phyloP scores from a whole-genome alignment of 2,888 invertebrate genomes.

The Drosophila peninsularis region DNA sequence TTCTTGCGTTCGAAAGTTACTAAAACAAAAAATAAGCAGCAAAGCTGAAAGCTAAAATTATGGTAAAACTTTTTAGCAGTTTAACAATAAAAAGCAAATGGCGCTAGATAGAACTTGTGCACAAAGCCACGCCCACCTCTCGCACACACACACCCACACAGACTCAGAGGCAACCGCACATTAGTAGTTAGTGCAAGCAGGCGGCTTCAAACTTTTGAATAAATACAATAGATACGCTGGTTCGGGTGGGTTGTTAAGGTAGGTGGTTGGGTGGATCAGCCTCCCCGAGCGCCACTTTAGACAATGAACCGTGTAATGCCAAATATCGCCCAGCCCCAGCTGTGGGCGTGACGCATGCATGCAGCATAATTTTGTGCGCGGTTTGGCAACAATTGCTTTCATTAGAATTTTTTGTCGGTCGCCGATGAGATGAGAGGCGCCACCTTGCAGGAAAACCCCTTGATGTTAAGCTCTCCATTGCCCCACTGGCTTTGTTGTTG shows the following conservation, averaged over 20 bases:
- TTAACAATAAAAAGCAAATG: conserved; percentile 79
- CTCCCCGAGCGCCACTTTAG: conserved; percentile 78
- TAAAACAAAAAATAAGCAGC: conserved; percentile 17
- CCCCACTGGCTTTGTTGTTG: conserved; percentile 23
- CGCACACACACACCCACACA: conserved; percentile 15
- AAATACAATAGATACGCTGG: conserved; percentile 68
- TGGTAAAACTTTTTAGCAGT: conserved; percentile 76
- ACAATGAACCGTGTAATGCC: conserved; percentile 80
- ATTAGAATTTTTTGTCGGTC: conserved; percentile 67
- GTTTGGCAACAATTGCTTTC: conserved; percentile 81
- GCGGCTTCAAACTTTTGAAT: conserved; percentile 76
- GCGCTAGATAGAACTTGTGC: conserved; percentile 71
- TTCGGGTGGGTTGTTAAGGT: conserved; percentile 9
- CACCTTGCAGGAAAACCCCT: conserved; percentile 70
- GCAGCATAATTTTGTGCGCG: conserved; percentile 79
- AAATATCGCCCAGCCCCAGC: conserved; percentile 69
- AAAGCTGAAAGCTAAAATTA: conserved; percentile 60
- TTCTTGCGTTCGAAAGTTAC: conserved; percentile 33
- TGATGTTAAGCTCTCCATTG: conserved; percentile 42
- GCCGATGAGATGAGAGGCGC: conserved; percentile 26
- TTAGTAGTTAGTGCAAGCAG: conserved; percentile 81
- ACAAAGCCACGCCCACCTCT: conserved; percentile 57
- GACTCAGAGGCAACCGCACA: conserved; percentile 63
- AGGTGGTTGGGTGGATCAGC: conserved; percentile 7
- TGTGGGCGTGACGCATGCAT: conserved; percentile 54